A percentile compares a stretch with the other conserved stretches of the same genome.
phyloP scores from a whole-genome alignment of 1,140 invertebrate species.

The Solenopsis invicta region DNA sequence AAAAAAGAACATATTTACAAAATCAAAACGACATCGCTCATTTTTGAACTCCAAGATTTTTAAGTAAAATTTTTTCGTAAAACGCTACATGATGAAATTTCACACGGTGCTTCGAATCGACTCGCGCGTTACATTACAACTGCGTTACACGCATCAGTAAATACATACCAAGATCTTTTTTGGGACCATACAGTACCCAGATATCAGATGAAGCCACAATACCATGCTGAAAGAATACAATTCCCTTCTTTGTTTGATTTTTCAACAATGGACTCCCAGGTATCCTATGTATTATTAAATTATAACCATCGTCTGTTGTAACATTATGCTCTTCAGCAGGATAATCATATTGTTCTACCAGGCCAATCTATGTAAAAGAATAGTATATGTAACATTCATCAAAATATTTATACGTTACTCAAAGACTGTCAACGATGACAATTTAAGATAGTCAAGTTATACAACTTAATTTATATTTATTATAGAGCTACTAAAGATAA shows the following conservation, averaged over 20 bases:
- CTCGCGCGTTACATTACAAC: too few relatives aligned
- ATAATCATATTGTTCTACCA: too few relatives aligned
- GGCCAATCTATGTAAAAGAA: background rate
- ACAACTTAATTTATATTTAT: background rate
- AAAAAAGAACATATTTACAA: background rate
- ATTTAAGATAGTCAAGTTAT: background rate
- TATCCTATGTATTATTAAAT: too few relatives aligned
- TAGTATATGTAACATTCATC: background rate
- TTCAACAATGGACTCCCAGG: too few relatives aligned
- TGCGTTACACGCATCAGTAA: background rate
- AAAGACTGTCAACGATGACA: background rate
- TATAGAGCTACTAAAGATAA: too few relatives aligned
- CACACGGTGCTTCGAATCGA: too few relatives aligned
- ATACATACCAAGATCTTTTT: conserved; percentile 81
- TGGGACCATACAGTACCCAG: conserved; percentile 85
- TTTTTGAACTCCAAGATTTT: background rate
- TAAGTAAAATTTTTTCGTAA: background rate
- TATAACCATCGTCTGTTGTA: too few relatives aligned
- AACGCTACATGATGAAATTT: background rate
- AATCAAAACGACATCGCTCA: background rate
- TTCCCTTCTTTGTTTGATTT: conserved; percentile 18
- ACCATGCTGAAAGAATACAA: conserved; percentile 88
- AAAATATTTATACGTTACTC: background rate
- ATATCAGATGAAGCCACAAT: conserved; percentile 84
- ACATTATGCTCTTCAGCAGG: too few relatives aligned